These are phyloP conservation scores for Heteropelma amictum DNA, from an alignment of 2,888 invertebrate genomes.

Conservation along the genomic window DNA sequence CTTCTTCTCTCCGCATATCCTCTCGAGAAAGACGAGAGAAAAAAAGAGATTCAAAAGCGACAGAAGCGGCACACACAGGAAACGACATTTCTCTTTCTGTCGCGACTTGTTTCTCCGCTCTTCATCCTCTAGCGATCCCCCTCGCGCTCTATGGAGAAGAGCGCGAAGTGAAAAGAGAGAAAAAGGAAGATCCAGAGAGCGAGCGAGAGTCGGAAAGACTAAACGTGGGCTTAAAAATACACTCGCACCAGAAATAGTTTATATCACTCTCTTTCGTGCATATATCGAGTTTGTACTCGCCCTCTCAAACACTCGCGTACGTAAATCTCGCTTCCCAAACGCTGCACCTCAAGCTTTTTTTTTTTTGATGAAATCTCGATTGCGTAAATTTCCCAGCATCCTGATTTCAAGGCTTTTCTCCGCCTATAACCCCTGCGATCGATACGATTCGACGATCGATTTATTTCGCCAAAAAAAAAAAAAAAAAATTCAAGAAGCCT, in stretches of 20 bases:
- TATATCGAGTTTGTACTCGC: not conserved
- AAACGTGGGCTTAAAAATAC: conserved; percentile 72
- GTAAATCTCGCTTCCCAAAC: not conserved
- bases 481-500: too few species aligned
- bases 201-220: conserved; percentile 54
- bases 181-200: conserved; percentile 3
- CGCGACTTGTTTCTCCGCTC: conserved; percentile 40
- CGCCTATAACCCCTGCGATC: too few species aligned
- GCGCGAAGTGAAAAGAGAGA: conserved; percentile 4
- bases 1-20: not conserved
- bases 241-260: conserved; percentile 66
- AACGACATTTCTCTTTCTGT: conserved; percentile 54
- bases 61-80: conserved; percentile 46
- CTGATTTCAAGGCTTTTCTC: too few species aligned
- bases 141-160: conserved; percentile 36
- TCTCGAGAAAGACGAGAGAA: not conserved
- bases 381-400: too few species aligned
- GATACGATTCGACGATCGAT: too few species aligned
- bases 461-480: too few species aligned
- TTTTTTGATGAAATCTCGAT: too few species aligned
- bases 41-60: conserved; percentile 20
- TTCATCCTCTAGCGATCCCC: conserved; percentile 15
- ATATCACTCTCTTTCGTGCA: conserved; percentile 19
- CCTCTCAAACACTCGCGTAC: conserved; percentile 22
- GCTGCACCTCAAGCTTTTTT: too few species aligned